Conservation (phyloP, 2,888 invertebrate species). For the Pristionchus fissidentatus region DNA sequence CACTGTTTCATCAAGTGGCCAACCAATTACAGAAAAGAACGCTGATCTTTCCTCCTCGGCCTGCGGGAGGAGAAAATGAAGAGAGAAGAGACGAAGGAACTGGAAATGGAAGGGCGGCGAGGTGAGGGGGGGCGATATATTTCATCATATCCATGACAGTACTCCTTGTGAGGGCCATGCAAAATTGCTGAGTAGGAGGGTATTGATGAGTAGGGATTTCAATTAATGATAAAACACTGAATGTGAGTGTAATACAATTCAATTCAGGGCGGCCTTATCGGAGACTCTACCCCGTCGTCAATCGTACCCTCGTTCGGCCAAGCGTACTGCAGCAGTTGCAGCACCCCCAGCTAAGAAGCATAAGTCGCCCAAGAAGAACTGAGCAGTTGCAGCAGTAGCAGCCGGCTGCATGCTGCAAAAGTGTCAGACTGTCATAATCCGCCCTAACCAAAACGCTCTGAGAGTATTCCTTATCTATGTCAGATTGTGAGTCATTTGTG, state of each 20-base stretch:
- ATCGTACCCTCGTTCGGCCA: neutral
- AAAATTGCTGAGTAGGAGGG: neutral
- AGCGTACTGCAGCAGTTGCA: neutral
- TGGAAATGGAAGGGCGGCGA: neutral
- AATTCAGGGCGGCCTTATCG: neutral
- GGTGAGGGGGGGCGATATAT: neutral
- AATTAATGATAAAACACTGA: neutral
- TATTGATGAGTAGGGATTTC: neutral
- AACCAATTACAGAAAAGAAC: conserved; percentile 23
- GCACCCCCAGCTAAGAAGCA: neutral
- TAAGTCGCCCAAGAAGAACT: neutral
- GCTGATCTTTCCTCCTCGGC: conserved; percentile 25
- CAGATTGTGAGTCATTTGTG: neutral
- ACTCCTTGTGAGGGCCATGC: neutral
- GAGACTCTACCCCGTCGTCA: neutral
- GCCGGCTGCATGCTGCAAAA: neutral
- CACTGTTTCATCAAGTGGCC: neutral
- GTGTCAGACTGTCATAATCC: neutral
- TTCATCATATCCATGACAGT: no score
- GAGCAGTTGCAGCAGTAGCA: no score
- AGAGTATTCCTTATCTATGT: conserved; percentile 7
- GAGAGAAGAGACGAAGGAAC: neutral
- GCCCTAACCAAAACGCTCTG: neutral
- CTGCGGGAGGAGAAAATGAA: conserved; percentile 4
- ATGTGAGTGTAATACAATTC: neutral